Percentiles rank a stretch among this genome's conserved stretches.
Conservation (phyloP, 92 coral and sea anemone genomes). For the Plumapathes pennacea region DNA sequence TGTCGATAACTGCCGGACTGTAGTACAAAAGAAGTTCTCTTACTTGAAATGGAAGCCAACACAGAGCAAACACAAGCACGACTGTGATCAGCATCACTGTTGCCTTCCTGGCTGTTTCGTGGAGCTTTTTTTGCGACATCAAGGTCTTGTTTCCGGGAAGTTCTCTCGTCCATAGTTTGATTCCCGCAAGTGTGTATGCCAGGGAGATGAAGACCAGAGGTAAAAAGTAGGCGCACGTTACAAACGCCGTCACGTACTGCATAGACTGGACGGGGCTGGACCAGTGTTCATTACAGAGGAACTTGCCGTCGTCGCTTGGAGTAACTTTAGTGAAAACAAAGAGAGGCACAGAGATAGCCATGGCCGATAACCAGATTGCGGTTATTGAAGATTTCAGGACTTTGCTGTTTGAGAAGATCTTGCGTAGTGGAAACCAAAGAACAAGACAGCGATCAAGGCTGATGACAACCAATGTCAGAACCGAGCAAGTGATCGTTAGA, state of each 20-base stretch:
- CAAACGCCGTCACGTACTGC: conserved; percentile 26
- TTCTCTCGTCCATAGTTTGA: conserved; percentile 65
- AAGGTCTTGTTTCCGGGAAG: conserved; percentile 76
- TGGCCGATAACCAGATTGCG: conserved; percentile 49
- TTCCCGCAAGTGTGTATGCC: conserved; percentile 51
- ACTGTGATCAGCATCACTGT: conserved; percentile 79
- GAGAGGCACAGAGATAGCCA: conserved; percentile 51
- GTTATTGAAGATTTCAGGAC: conserved; percentile 53
- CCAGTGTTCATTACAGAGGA: conserved; percentile 32
- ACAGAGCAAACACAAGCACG: conserved; percentile 76
- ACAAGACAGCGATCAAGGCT: conserved; percentile 78
- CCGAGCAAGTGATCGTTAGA: conserved; percentile 67
- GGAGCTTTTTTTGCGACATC: conserved; percentile 68
- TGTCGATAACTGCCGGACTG: conserved; percentile 2
- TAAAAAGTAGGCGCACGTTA: conserved; percentile 42
- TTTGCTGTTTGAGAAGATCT: conserved; percentile 41
- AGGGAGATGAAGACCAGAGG: conserved; percentile 65
- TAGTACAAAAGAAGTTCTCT: conserved; percentile 47
- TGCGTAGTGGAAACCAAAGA: conserved; percentile 63
- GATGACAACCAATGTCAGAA: conserved; percentile 61
- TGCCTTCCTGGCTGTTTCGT: conserved; percentile 74
- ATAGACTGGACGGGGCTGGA: background rate
- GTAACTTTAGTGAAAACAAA: conserved; percentile 26
- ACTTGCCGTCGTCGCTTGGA: conserved; percentile 1
- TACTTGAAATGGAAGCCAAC: conserved; percentile 80